These are phyloP conservation scores for Synanthedon andrenaeformis DNA, from an alignment of 2,888 invertebrate species.

Conservation along the genomic window DNA sequence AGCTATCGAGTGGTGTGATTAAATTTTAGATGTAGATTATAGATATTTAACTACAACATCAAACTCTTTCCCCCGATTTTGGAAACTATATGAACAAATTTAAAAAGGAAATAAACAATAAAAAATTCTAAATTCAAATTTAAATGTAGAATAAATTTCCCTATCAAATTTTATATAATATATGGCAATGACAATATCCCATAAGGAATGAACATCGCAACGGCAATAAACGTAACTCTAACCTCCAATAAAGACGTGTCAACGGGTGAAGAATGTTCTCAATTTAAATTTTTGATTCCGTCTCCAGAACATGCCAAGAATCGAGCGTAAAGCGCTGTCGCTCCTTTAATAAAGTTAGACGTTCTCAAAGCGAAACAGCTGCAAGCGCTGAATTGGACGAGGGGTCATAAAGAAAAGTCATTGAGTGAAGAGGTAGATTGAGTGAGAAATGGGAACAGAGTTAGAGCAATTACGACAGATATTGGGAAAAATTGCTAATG, in stretches of 20 bases:
- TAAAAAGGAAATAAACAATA: too few species aligned
- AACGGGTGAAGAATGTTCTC: slow-evolving; percentile 35
- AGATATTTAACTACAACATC: too few species aligned
- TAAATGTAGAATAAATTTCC: too few species aligned
- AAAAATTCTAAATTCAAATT: too few species aligned
- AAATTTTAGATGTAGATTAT: too few species aligned
- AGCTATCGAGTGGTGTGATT: too few species aligned
- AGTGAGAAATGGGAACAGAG: slow-evolving; percentile 37
- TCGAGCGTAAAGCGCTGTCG: not conserved
- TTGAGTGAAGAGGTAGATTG: slow-evolving; percentile 31
- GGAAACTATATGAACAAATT: too few species aligned
- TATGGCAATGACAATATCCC: too few species aligned
- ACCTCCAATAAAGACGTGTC: not conserved
- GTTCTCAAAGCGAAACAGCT: not conserved
- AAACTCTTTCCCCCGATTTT: too few species aligned
- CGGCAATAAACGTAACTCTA: not conserved
- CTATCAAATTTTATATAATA: too few species aligned
- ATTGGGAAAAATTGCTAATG: slow-evolving; percentile 51
- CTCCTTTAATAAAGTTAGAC: not conserved
- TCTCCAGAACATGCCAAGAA: not conserved
- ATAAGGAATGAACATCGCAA: not conserved
- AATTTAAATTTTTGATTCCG: slow-evolving; percentile 59
- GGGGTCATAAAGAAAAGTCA: slow-evolving; percentile 34
- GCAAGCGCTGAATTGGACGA: slow-evolving; percentile 4
- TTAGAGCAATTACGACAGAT: slow-evolving; percentile 31